phyloP scores from a whole-genome alignment of 37 sponge, comb jelly and placozoan species.

The Agelas oroides region DNA sequence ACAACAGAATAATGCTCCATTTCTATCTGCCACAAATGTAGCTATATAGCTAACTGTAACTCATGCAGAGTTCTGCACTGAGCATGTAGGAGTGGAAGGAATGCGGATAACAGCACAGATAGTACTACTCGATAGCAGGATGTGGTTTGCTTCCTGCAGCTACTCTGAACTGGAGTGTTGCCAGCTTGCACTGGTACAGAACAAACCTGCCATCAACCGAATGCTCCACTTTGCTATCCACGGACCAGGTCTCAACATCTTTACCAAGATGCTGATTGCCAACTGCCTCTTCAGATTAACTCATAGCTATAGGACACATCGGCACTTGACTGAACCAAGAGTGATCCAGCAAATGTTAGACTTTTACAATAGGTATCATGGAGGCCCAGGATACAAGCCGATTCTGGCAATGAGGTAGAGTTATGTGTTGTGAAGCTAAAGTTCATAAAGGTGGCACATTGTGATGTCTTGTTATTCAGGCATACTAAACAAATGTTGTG shows the following conservation, averaged over 20 bases:
- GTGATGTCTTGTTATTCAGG: no score
- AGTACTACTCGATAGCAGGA: no score
- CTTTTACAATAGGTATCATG: background rate
- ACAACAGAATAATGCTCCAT: no score
- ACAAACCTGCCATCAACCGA: background rate
- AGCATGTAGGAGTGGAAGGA: no score
- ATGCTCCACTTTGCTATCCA: background rate
- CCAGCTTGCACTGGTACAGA: background rate
- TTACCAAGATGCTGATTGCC: constrained; percentile 11
- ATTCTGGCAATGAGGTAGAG: background rate
- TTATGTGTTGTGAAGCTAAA: background rate
- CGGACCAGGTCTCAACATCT: background rate
- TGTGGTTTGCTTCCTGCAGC: no score
- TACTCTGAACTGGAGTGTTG: constrained; percentile 1
- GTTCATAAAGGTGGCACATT: no score
- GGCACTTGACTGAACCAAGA: background rate
- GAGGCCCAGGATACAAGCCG: background rate
- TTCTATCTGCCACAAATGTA: no score
- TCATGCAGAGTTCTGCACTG: no score
- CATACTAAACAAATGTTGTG: no score
- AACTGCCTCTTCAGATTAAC: constrained; percentile 17
- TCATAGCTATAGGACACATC: background rate
- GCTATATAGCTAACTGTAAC: no score
- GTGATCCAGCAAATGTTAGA: background rate
- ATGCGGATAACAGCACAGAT: no score